phyloP scores from a whole-genome alignment of 2,888 invertebrate species.

The Oscheius sp. region DNA sequence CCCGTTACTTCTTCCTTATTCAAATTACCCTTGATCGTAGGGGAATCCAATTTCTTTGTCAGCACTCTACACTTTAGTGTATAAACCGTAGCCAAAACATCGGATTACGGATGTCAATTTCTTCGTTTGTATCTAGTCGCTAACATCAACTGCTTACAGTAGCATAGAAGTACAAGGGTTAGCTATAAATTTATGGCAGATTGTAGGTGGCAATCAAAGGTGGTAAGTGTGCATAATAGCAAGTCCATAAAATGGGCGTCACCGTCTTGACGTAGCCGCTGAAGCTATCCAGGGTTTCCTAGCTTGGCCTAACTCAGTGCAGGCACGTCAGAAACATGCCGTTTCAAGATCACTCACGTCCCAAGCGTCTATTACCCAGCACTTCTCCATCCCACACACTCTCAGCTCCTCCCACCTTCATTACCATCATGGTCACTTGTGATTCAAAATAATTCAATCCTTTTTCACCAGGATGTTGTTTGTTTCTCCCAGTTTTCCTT shows the following conservation, averaged over 20 bases:
- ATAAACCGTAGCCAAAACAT: neutral
- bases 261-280: neutral
- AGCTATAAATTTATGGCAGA: no score
- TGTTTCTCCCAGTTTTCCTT: neutral
- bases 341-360: conserved; percentile 27
- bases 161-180: no score
- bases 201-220: no score
- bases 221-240: neutral
- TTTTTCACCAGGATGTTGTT: neutral
- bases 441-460: neutral
- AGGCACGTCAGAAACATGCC: conserved; percentile 31
- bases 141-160: no score
- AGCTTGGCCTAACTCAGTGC: neutral
- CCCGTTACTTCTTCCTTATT: conserved; percentile 26
- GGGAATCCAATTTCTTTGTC: conserved; percentile 5
- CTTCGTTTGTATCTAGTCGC: no score
- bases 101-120: neutral
- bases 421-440: neutral
- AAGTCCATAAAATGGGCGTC: conserved; percentile 6
- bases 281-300: neutral
- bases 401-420: conserved; percentile 25
- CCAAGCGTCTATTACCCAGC: conserved; percentile 25
- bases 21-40: conserved; percentile 22
- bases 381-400: conserved; percentile 18
- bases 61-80: no score